phyloP scores from a whole-genome alignment of 2,888 invertebrate genomes.

The Actias luna region DNA sequence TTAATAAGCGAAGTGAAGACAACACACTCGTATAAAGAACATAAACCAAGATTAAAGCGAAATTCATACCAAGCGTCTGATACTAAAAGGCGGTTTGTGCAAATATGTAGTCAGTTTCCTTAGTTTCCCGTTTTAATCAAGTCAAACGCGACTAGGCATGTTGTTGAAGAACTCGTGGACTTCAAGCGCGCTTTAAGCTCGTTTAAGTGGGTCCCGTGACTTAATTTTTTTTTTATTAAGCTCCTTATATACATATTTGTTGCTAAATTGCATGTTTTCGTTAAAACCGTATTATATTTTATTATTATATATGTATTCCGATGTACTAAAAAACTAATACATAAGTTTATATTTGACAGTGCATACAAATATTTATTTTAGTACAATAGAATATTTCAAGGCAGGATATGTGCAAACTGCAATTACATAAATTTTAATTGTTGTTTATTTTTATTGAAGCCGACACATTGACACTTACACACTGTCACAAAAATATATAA shows the following conservation, averaged over 20 bases:
- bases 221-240: not conserved
- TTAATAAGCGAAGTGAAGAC: conserved; percentile 15
- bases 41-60: conserved; percentile 27
- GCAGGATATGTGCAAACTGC: too few species aligned
- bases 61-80: conserved; percentile 35
- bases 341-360: not conserved
- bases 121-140: conserved; percentile 64
- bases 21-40: conserved; percentile 1
- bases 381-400: too few species aligned
- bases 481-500: too few species aligned
- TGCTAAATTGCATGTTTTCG: not conserved
- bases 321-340: not conserved
- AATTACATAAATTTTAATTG: too few species aligned
- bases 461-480: too few species aligned
- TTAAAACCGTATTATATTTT: not conserved
- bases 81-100: conserved; percentile 51
- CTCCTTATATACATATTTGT: not conserved
- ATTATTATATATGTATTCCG: not conserved
- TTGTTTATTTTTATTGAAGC: too few species aligned
- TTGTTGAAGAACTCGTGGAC: conserved; percentile 35
- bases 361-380: not conserved
- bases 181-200: conserved; percentile 55
- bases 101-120: conserved; percentile 57
- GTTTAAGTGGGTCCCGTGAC: conserved; percentile 55
- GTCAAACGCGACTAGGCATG: conserved; percentile 48